A percentile compares a stretch with the other conserved stretches of the same genome.
phyloP scores from a whole-genome alignment of 53 echinoderm and acorn worm genomes.

The Hippasteria phrygiana region DNA sequence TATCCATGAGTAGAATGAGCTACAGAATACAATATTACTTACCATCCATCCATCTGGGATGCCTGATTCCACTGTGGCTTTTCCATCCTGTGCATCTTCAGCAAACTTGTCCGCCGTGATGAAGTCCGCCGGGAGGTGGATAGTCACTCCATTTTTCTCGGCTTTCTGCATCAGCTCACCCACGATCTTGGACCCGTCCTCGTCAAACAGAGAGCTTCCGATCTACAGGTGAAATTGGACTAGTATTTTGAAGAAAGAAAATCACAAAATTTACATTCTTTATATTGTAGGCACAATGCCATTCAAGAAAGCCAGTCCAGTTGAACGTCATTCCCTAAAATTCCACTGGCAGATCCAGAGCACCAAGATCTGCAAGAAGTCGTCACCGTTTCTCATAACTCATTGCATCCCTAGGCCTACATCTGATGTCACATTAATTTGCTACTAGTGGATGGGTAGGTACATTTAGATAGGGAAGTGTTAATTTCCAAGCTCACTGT shows the following conservation, averaged over 20 bases:
- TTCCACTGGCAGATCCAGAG: no score
- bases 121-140: slow-evolving; percentile 94
- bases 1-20: no score
- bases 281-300: no score
- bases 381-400: no score
- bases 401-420: no score
- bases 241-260: background rate
- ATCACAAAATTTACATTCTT: background rate
- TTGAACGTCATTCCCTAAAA: no score
- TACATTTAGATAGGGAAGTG: no score
- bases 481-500: no score
- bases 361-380: no score
- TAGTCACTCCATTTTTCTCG: slow-evolving; percentile 84
- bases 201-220: slow-evolving; percentile 94
- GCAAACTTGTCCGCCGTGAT: slow-evolving; percentile 91
- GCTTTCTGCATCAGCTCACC: slow-evolving; percentile 89
- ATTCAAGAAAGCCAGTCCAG: no score
- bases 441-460: no score
- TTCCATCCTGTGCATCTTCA: slow-evolving; percentile 80
- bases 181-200: slow-evolving; percentile 93
- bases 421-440: no score
- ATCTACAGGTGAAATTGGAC: slow-evolving; percentile 62
- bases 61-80: slow-evolving; percentile 80
- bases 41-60: slow-evolving; percentile 83
- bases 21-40: slow-evolving; percentile 70